These are phyloP conservation scores for Etia nguti DNA, from an alignment of 2,113 vertebrate species.

Conservation along the genomic window DNA sequence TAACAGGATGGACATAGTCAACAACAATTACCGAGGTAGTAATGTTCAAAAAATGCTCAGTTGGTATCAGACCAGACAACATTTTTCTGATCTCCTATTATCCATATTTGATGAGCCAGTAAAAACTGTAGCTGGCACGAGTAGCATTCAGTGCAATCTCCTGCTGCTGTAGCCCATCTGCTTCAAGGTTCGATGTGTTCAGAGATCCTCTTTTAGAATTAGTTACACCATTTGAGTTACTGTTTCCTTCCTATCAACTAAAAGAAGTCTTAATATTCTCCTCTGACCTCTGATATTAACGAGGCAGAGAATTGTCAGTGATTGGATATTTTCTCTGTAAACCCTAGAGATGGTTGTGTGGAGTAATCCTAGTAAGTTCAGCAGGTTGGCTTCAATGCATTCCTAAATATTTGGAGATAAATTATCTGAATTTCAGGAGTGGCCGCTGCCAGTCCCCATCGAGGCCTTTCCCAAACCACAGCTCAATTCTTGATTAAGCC, in stretches of 20 bases:
- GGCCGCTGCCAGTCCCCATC: background rate
- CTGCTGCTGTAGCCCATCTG: background rate
- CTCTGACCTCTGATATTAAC: background rate
- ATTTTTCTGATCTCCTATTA: background rate
- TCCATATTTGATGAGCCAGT: background rate
- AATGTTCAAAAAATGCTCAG: background rate
- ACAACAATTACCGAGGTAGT: background rate
- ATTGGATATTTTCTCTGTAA: background rate
- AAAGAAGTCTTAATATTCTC: background rate
- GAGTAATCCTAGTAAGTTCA: background rate
- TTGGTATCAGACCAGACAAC: background rate
- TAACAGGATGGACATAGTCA: background rate
- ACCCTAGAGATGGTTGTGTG: background rate
- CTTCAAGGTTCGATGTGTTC: background rate
- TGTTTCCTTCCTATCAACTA: background rate
- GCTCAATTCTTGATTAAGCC: background rate
- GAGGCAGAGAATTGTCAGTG: background rate
- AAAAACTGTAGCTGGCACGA: background rate
- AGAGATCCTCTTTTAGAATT: background rate
- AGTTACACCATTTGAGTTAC: background rate
- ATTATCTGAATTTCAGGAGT: too few species aligned
- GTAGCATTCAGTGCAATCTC: background rate
- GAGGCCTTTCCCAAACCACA: background rate
- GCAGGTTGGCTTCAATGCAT: too few species aligned
- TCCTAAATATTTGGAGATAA: too few species aligned